Evolutionary conservation across 2,113 vertebrate species (phyloP).

Genomic region (Nycticebus coucang): DNA sequence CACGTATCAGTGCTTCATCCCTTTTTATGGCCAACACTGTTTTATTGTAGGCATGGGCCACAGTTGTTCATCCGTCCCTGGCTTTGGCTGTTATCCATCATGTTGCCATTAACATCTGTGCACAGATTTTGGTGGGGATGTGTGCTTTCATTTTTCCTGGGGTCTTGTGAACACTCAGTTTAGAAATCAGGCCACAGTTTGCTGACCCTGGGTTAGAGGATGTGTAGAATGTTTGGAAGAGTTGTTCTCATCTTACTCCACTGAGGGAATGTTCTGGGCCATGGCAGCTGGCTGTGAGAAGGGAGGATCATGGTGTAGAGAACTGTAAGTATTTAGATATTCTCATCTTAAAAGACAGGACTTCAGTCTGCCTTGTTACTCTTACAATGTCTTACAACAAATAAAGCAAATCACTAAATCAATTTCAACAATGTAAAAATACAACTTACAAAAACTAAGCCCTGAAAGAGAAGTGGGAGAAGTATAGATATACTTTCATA

Average conservation of each 20-base stretch:
- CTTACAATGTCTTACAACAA: neutral
- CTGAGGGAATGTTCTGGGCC: no score
- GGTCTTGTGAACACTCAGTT: no score
- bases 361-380: neutral
- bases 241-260: neutral
- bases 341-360: neutral
- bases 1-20: no score
- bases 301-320: neutral
- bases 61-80: no score
- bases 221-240: no score
- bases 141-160: no score
- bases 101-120: no score
- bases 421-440: neutral
- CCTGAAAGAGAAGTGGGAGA: neutral
- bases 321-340: neutral
- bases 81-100: no score
- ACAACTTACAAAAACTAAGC: neutral
- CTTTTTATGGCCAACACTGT: no score
- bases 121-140: no score
- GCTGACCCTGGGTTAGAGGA: neutral
- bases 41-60: no score
- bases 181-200: neutral
- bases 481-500: neutral
- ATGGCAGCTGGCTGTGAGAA: neutral
- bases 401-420: neutral